Percentiles rank a stretch among this genome's conserved stretches.
These are phyloP conservation scores for Hemicentrotus pulcherrimus DNA, from an alignment of 35 echinoderm and acorn worm genomes.

Conservation along the genomic window DNA sequence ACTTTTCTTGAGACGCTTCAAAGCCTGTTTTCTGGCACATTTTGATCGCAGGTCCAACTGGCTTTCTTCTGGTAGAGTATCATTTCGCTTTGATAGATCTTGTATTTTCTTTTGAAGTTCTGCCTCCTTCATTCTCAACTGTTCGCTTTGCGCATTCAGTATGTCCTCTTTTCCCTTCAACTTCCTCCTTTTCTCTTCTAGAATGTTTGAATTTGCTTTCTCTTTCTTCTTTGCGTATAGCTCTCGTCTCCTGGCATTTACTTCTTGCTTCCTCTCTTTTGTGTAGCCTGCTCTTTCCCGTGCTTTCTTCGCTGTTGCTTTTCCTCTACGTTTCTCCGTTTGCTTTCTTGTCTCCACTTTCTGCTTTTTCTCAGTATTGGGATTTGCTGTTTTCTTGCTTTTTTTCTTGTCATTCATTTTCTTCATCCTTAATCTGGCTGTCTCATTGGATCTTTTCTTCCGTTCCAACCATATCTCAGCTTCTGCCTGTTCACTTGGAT, in stretches of 20 bases:
- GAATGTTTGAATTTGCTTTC: background rate
- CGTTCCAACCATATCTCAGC: background rate
- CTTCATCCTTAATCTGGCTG: slow-evolving; percentile 31
- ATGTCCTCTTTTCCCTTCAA: slow-evolving; percentile 44
- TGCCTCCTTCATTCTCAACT: slow-evolving; percentile 38
- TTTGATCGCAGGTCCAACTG: too few relatives aligned
- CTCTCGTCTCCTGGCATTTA: slow-evolving; percentile 34
- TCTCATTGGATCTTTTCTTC: slow-evolving; percentile 39
- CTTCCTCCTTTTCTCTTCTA: slow-evolving; percentile 27
- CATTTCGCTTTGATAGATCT: slow-evolving; percentile 35
- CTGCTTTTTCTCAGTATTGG: slow-evolving; percentile 26
- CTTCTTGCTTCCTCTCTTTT: slow-evolving; percentile 44
- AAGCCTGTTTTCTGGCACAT: too few relatives aligned
- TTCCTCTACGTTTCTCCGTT: background rate
- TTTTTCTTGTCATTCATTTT: slow-evolving; percentile 46
- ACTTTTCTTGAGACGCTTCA: slow-evolving; percentile 53
- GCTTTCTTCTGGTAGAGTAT: slow-evolving; percentile 55
- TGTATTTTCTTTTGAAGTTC: slow-evolving; percentile 28
- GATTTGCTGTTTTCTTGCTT: slow-evolving; percentile 10
- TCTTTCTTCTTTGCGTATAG: slow-evolving; percentile 17
- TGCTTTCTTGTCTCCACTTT: slow-evolving; percentile 37
- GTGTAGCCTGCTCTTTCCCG: slow-evolving; percentile 47
- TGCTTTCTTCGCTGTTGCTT: slow-evolving; percentile 33
- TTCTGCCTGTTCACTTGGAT: background rate
- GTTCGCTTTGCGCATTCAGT: slow-evolving; percentile 38